Percentiles rank a stretch among this genome's conserved stretches.
These are phyloP conservation scores for Channa maculata DNA, from an alignment of 2,113 vertebrate genomes.

Conservation along the genomic window DNA sequence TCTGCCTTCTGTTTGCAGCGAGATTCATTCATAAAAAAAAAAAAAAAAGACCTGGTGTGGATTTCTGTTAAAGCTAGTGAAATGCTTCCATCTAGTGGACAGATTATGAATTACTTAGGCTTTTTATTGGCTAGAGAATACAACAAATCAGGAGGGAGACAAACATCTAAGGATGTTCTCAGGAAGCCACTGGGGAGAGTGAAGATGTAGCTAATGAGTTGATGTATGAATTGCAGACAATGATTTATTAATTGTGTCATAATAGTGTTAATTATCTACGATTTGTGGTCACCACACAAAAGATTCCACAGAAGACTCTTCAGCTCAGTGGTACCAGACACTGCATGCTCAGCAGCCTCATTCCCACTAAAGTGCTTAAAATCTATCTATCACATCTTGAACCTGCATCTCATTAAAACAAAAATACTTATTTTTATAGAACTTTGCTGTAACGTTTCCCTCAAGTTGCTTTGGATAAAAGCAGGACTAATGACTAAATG, in stretches of 20 bases:
- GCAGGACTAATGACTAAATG: too few species aligned
- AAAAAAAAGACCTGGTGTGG: background rate
- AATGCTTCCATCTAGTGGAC: slow-evolving; percentile 73
- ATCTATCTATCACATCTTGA: too few species aligned
- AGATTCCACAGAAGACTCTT: too few species aligned
- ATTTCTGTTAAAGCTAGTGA: slow-evolving; percentile 7
- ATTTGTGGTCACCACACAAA: too few species aligned
- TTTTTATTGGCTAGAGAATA: background rate
- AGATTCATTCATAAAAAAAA: slow-evolving; percentile 68
- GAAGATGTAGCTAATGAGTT: background rate
- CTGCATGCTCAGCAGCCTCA: too few species aligned
- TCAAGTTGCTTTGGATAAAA: too few species aligned
- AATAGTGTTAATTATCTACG: too few species aligned
- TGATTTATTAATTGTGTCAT: background rate
- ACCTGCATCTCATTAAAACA: too few species aligned
- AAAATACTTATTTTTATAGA: too few species aligned
- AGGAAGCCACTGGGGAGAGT: background rate
- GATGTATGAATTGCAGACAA: background rate
- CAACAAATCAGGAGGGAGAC: background rate
- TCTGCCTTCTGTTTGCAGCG: background rate
- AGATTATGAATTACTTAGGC: background rate
- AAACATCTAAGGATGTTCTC: background rate
- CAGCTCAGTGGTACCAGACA: too few species aligned
- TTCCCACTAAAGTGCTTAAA: too few species aligned
- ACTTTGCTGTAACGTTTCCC: too few species aligned